Evolutionary conservation across 2,888 invertebrate genomes (phyloP).

Genomic region (Diplazon laetatorius): DNA sequence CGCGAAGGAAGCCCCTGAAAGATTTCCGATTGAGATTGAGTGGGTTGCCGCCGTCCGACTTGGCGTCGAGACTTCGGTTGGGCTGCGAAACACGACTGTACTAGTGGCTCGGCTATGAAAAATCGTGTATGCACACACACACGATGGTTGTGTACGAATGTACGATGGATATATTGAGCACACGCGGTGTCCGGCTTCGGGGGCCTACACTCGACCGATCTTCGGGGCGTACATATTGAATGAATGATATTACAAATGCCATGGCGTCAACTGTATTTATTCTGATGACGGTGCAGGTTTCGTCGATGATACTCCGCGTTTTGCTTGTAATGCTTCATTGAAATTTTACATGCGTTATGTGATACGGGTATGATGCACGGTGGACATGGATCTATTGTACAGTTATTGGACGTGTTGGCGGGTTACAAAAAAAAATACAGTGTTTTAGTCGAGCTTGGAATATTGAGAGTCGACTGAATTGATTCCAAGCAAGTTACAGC

Average conservation of each 20-base stretch:
- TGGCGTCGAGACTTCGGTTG: constrained; percentile 49
- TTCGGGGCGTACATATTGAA: constrained; percentile 29
- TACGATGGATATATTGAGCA: too few relatives aligned
- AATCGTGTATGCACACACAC: not conserved
- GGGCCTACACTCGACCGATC: not conserved
- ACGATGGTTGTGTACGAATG: not conserved
- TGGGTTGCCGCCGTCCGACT: constrained; percentile 44
- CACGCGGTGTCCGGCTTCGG: not conserved
- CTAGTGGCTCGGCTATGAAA: not conserved
- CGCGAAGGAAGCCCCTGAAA: constrained; percentile 55
- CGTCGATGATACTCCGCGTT: not conserved
- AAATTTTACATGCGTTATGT: constrained; percentile 23
- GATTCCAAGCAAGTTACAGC: too few relatives aligned
- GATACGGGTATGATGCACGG: not conserved
- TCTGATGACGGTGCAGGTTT: not conserved
- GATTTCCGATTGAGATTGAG: constrained; percentile 63
- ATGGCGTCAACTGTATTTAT: constrained; percentile 12
- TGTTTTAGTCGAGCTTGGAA: not conserved
- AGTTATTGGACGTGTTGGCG: constrained; percentile 35
- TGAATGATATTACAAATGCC: constrained; percentile 11
- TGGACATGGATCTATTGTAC: not conserved
- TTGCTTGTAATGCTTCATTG: constrained; percentile 1
- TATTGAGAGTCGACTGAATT: too few relatives aligned
- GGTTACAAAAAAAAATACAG: not conserved
- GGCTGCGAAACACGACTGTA: constrained; percentile 25